Evolutionary conservation across 2,888 invertebrate genomes (phyloP), one percentile per base, ranked within the genome.

Genomic region (Dynastes grantii): DNA sequence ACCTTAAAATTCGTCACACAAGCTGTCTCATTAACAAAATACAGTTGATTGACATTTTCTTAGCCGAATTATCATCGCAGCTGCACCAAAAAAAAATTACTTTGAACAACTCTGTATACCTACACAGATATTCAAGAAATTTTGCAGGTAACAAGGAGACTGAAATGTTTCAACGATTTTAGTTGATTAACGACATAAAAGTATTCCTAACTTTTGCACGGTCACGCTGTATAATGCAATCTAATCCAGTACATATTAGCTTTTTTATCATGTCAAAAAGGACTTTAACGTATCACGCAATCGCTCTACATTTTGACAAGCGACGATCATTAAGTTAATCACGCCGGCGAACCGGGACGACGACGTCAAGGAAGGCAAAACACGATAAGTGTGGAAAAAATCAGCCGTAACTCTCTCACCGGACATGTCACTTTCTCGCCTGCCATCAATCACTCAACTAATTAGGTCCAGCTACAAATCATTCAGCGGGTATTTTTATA

Each of bases 371-470:
- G 29, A 32, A 63, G 27, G 63, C 63, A 63, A 63, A 63, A 63
- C 29, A 11, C 63, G 13, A 27, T 29, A 63, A 32, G 63, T 63
- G 63, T 29, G 32, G 63, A 63, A 63, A 55, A 63, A 63, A 63
- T 63, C 63, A n/a, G 63, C 29, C 63, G 63, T 63, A 63, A 63
- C 55, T 63, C 63, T 63, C 63, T 63, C 63, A 63, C 63, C 63
- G 63, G 63, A 63, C 63, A n/a, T 32, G 63, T 63, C 63, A 63
- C 63, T 63, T 63, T 63, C 32, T 63, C 63, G 32, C 63, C 13
- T 63, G 13, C 63, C 63, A 63, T 63, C 63, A 63, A 63, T 63
- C 63, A 63, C 63, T 63, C 63, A 63, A 63, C 63, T 63, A 63
- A 63, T 63, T 63, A 63, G 63, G 63, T 63, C 32, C 32, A 32